Conservation (phyloP, 2,797 vertebrate species). For the Hypotaenidia okinawae region DNA sequence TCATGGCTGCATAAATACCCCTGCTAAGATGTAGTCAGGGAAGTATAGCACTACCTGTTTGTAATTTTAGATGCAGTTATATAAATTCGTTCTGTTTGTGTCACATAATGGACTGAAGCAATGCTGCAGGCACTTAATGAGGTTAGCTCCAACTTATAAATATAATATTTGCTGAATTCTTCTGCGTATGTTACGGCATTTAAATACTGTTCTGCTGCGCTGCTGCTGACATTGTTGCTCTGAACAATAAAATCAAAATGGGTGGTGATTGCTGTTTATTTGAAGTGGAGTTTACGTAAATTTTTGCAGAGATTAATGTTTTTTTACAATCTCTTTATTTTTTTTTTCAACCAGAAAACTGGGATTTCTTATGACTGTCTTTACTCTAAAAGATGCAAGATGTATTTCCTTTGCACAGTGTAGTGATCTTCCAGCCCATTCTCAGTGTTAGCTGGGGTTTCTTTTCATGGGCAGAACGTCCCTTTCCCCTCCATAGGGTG, state of each 20-base stretch:
- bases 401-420: background rate
- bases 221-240: slow-evolving; percentile 13
- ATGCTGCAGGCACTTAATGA: slow-evolving; percentile 23
- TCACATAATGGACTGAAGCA: slow-evolving; percentile 31
- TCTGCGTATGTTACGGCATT: background rate
- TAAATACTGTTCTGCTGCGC: background rate
- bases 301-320: background rate
- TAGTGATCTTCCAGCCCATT: background rate
- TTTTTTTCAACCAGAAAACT: background rate
- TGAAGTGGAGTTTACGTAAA: background rate
- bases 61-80: slow-evolving; percentile 22
- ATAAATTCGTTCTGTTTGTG: slow-evolving; percentile 37
- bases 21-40: background rate
- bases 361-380: background rate
- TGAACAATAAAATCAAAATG: background rate
- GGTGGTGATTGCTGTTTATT: background rate
- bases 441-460: background rate
- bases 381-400: background rate
- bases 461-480: background rate
- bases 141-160: slow-evolving; percentile 24
- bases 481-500: background rate
- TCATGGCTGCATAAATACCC: background rate
- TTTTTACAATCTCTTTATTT: background rate
- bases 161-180: background rate
- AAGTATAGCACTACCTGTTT: background rate